Percentiles rank a stretch among this genome's conserved stretches.
These are phyloP conservation scores for Noturus placidus DNA, from an alignment of 2,113 vertebrate genomes.

Conservation along the genomic window DNA sequence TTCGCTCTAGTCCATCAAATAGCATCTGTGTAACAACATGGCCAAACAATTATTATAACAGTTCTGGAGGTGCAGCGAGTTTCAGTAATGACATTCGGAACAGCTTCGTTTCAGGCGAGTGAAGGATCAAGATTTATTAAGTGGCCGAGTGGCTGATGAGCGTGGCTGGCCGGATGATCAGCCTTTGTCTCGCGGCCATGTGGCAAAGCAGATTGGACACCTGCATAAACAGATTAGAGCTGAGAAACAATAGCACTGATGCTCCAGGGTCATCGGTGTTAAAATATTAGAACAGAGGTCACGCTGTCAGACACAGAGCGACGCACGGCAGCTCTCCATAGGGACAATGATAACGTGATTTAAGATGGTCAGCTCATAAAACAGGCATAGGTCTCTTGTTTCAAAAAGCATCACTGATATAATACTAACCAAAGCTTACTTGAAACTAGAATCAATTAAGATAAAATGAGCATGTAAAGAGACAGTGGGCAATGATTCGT, in stretches of 20 bases:
- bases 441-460: neutral
- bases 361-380: neutral
- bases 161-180: constrained; percentile 77
- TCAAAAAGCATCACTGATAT: neutral
- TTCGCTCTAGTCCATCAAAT: constrained; percentile 71
- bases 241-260: constrained; percentile 83
- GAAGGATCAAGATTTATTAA: constrained; percentile 89
- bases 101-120: constrained; percentile 81
- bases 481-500: neutral
- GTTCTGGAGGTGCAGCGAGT: constrained; percentile 81
- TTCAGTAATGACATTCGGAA: constrained; percentile 89
- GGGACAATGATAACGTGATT: constrained; percentile 35
- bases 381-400: neutral
- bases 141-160: constrained; percentile 84
- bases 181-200: constrained; percentile 83
- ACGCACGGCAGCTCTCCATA: constrained; percentile 15
- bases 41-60: constrained; percentile 88
- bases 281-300: constrained; percentile 68
- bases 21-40: constrained; percentile 72
- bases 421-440: neutral
- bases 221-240: constrained; percentile 96
- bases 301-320: constrained; percentile 48
- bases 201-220: constrained; percentile 89
- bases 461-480: neutral
- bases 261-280: constrained; percentile 69